Evolutionary conservation across 2,888 invertebrate genomes (phyloP).

Genomic region (Eretmocerus hayati): DNA sequence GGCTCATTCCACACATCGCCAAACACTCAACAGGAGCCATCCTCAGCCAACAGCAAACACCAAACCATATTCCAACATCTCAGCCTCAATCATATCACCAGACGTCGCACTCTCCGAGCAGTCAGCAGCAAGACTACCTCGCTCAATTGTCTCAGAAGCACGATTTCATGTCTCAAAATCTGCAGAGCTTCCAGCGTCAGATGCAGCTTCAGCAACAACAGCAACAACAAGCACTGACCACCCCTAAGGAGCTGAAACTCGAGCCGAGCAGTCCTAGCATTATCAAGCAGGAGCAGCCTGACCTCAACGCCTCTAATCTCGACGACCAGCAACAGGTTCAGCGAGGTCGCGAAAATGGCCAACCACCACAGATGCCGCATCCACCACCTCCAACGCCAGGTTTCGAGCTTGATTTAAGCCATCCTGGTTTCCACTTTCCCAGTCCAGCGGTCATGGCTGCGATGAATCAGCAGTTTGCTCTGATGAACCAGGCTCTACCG

Average conservation of each 20-base stretch:
- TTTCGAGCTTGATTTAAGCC: constrained; percentile 42
- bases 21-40: constrained; percentile 62
- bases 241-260: constrained; percentile 36
- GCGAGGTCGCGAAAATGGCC: constrained; percentile 18
- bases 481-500: constrained; percentile 50
- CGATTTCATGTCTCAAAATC: constrained; percentile 39
- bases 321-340: constrained; percentile 20
- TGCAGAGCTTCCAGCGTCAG: constrained; percentile 39
- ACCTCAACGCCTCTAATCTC: constrained; percentile 28
- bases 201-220: constrained; percentile 41
- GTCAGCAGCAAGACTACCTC: constrained; percentile 12
- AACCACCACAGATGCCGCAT: constrained; percentile 26
- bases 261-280: constrained; percentile 31
- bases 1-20: constrained; percentile 61
- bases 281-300: constrained; percentile 35
- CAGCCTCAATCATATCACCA: constrained; percentile 4
- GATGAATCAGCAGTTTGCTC: constrained; percentile 49
- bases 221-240: constrained; percentile 23
- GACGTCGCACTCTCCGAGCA: constrained; percentile 18
- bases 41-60: constrained; percentile 44
- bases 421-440: constrained; percentile 44
- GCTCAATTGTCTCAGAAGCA: constrained; percentile 16
- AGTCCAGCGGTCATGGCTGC: constrained; percentile 48
- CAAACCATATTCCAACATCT: background rate
- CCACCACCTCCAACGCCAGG: constrained; percentile 35